Conservation (phyloP, 2,888 invertebrate genomes). For the Iphiclides podalirius region DNA sequence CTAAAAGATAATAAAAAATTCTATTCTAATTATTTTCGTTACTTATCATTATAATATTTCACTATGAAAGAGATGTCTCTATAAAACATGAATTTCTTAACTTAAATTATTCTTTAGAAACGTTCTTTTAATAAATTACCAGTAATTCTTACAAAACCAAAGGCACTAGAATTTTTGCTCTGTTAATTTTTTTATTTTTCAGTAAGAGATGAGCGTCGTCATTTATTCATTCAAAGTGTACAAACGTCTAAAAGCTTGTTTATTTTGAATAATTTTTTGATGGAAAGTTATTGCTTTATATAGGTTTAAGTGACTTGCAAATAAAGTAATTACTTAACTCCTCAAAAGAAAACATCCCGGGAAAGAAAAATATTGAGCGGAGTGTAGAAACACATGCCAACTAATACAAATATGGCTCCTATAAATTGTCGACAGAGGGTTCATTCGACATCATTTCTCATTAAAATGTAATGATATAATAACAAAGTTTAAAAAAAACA, state of each 20-base stretch:
- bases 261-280: constrained; percentile 5
- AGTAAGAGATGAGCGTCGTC: background rate
- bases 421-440: constrained; percentile 60
- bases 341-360: constrained; percentile 17
- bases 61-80: too few species aligned
- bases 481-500: too few species aligned
- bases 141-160: too few species aligned
- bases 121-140: too few species aligned
- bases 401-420: constrained; percentile 73
- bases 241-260: background rate
- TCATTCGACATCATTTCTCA: constrained; percentile 73
- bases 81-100: too few species aligned
- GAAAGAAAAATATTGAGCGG: constrained; percentile 33
- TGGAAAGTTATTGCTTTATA: background rate
- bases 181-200: background rate
- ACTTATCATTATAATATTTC: too few species aligned
- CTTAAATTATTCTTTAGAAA: too few species aligned
- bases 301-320: background rate
- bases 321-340: constrained; percentile 12
- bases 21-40: too few species aligned
- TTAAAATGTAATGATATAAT: constrained; percentile 66
- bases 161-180: background rate
- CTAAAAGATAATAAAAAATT: too few species aligned
- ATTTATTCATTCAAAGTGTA: constrained; percentile 1
- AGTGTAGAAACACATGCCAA: constrained; percentile 64